These are phyloP conservation scores for Anadara kagoshimensis DNA, from an alignment of 1,140 invertebrate genomes.

Conservation along the genomic window DNA sequence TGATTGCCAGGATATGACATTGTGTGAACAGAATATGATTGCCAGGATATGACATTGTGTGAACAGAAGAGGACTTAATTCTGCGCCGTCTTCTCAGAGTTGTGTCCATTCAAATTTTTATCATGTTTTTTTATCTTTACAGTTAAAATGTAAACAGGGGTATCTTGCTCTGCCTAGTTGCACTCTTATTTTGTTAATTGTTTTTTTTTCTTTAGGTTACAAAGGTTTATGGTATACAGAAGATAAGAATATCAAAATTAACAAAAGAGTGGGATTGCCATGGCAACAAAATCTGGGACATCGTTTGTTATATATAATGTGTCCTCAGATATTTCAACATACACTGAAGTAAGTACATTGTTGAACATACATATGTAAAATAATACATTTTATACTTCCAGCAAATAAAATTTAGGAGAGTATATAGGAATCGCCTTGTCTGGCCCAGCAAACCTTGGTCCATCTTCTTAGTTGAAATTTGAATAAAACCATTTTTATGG, in stretches of 20 bases:
- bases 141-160: too few species aligned
- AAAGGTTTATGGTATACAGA: conserved; percentile 61
- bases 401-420: not conserved
- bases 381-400: not conserved
- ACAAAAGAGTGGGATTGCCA: conserved; percentile 61
- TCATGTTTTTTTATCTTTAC: too few species aligned
- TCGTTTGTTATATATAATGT: conserved; percentile 65
- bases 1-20: too few species aligned
- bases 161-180: not conserved
- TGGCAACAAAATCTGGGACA: conserved; percentile 55
- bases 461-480: too few species aligned
- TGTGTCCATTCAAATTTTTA: too few species aligned
- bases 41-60: too few species aligned
- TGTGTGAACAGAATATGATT: too few species aligned
- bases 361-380: conserved; percentile 5
- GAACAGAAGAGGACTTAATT: too few species aligned
- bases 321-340: conserved; percentile 55
- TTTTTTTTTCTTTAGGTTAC: conserved; percentile 46
- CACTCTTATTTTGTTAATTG: not conserved
- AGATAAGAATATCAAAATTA: conserved; percentile 52
- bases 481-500: too few species aligned
- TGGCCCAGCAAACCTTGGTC: too few species aligned
- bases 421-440: not conserved
- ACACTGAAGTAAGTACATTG: conserved; percentile 61
- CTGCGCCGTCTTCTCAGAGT: too few species aligned